phyloP scores from a whole-genome alignment of 2,888 invertebrate species.

The Rhimphoctona megacephalus region DNA sequence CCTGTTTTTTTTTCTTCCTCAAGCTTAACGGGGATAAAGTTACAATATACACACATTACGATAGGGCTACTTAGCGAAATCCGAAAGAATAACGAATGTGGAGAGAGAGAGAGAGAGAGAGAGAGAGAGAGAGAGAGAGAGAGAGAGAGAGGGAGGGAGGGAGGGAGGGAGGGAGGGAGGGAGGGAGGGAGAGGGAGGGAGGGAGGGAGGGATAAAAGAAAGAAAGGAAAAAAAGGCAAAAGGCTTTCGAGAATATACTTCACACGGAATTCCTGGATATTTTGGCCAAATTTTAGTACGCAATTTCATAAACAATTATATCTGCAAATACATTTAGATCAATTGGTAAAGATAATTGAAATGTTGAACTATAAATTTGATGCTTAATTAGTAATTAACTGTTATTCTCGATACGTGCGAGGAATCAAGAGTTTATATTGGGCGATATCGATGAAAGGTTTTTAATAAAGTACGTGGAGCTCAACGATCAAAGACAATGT shows the following conservation, averaged over 20 bases:
- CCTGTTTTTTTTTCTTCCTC: background rate
- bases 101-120: background rate
- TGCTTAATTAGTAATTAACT: constrained; percentile 5
- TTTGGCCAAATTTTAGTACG: background rate
- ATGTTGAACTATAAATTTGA: background rate
- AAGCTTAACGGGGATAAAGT: constrained; percentile 5
- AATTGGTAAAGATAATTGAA: background rate
- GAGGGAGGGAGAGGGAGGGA: background rate
- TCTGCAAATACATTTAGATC: background rate
- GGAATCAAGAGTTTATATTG: background rate
- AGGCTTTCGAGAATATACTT: background rate
- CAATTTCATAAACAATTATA: background rate
- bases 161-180: no score
- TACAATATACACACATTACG: constrained; percentile 18
- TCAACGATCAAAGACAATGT: constrained; percentile 40
- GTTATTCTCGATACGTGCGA: background rate
- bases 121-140: background rate
- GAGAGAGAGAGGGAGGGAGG: background rate
- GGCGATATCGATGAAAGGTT: constrained; percentile 1
- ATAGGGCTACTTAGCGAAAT: background rate
- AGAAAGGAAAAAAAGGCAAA: background rate
- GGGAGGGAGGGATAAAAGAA: background rate
- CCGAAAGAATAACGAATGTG: constrained; percentile 1
- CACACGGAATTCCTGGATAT: background rate
- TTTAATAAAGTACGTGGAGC: constrained; percentile 17